These are phyloP conservation scores for Margarornis squamiger DNA, from an alignment of 2,797 vertebrate genomes.

Conservation along the genomic window DNA sequence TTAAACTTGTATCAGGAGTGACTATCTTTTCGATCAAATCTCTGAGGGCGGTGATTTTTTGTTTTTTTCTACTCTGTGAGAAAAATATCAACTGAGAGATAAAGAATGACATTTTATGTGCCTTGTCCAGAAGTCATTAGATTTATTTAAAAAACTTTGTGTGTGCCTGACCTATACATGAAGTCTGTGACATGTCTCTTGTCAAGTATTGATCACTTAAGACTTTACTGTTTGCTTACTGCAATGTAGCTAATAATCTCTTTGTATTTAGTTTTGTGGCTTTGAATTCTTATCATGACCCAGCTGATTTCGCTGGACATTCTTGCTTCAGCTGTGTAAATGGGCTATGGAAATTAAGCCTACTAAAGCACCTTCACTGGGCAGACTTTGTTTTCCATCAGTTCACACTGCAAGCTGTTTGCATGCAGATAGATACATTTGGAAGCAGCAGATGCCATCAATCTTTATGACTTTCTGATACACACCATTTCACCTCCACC, in stretches of 20 bases:
- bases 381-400: slow-evolving; percentile 70
- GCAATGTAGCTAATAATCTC: slow-evolving; percentile 75
- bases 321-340: slow-evolving; percentile 67
- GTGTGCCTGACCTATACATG: slow-evolving; percentile 74
- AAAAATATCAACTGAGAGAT: slow-evolving; percentile 78
- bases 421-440: slow-evolving; percentile 71
- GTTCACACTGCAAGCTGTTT: slow-evolving; percentile 67
- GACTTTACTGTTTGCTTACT: slow-evolving; percentile 75
- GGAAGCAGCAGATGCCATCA: slow-evolving; percentile 80
- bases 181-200: slow-evolving; percentile 72
- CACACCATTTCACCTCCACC: slow-evolving; percentile 86
- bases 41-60: slow-evolving; percentile 58
- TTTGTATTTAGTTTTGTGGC: slow-evolving; percentile 79
- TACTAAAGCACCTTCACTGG: slow-evolving; percentile 58
- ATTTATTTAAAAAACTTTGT: slow-evolving; percentile 72
- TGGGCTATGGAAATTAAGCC: slow-evolving; percentile 72
- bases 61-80: slow-evolving; percentile 47
- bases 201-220: slow-evolving; percentile 78
- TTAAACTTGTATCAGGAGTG: slow-evolving; percentile 73
- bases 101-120: slow-evolving; percentile 79
- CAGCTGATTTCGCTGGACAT: slow-evolving; percentile 73
- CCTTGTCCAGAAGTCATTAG: slow-evolving; percentile 69
- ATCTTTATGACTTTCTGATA: slow-evolving; percentile 89
- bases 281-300: slow-evolving; percentile 79
- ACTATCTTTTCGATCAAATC: slow-evolving; percentile 77